Percentiles rank a stretch among this genome's conserved stretches.
phyloP scores from a whole-genome alignment of 2,797 vertebrate genomes.

The Sparidentex hasta region DNA sequence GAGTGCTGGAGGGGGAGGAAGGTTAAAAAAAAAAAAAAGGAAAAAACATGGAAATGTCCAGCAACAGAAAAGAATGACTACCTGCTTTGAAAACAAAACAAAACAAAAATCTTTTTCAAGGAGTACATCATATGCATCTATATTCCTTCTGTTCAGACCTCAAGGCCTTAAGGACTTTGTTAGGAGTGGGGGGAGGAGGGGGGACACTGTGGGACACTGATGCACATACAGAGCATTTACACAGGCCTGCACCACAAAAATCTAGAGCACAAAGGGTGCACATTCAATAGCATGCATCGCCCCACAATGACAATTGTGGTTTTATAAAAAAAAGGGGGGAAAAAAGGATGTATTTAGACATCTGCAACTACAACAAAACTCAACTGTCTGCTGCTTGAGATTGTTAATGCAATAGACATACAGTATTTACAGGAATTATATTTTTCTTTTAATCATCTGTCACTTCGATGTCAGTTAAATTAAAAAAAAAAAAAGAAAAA shows the following conservation, averaged over 20 bases:
- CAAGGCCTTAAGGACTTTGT: conserved; percentile 21
- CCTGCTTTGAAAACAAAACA: conserved; percentile 16
- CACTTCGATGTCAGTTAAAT: conserved; percentile 77
- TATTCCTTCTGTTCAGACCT: conserved; percentile 68
- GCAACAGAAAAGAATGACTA: conserved; percentile 57
- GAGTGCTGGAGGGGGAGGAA: conserved; percentile 47
- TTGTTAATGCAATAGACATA: conserved; percentile 74
- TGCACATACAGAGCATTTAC: conserved; percentile 76
- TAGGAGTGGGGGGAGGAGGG: background rate
- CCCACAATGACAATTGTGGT: conserved; percentile 70
- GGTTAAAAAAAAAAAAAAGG: conserved; percentile 14
- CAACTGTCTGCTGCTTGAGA: conserved; percentile 69
- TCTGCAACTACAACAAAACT: conserved; percentile 66
- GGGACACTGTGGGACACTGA: conserved; percentile 65
- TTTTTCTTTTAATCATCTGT: conserved; percentile 65
- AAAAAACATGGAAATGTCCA: conserved; percentile 38
- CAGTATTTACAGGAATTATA: conserved; percentile 82
- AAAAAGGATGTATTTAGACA: conserved; percentile 39
- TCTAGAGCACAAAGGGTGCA: conserved; percentile 77
- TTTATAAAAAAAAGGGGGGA: conserved; percentile 20
- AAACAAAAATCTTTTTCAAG: conserved; percentile 33
- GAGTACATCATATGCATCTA: conserved; percentile 59
- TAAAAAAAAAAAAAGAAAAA: conserved; percentile 51
- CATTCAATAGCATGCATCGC: conserved; percentile 83
- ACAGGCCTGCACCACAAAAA: conserved; percentile 76